Base-by-base conservation (phyloP, 2,113 vertebrate species). In the Deroptyus accipitrinus region DNA sequence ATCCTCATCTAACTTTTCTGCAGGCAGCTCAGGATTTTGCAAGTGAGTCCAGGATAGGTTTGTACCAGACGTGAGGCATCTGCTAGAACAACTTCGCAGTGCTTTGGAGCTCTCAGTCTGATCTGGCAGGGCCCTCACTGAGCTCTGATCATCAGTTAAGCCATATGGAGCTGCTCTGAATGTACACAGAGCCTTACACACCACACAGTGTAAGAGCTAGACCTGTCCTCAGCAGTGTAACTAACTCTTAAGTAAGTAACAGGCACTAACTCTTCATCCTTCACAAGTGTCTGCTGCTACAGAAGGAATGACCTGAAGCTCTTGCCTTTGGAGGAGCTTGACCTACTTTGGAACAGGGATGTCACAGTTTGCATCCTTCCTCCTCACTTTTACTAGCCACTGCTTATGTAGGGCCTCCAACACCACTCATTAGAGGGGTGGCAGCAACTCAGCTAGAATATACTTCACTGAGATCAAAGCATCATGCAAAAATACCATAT, bases 371-470 rank as follows among this genome's bases (percentile, higher is more conserved):
- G 67, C 23, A 30, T 89, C 88, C 81, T 67, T 84, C 57, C 86
- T 89, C 69, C 77, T 37, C 46, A 25, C 82, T 84, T 83, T 59
- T 4, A 69, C 44, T 83, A 62, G 86, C 83, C 1, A 0, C 3
- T 44, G 31, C 70, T 95, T 87, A 22, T 7, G 39, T 15, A 49
- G 83, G 70, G 86, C 94, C 86, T 95, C 59, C 66, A 74, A 90
- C 90, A 94, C 74, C 57, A 13, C 66, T 96, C 88, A 92, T 94
- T 87, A 96, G 54, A 95, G 67, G 75, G 86, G 92, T 66, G 91
- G 88, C 75, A 95, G 92, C 63, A 91, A 19, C 74, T 63, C 35
- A 35, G 70, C 78, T 76, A 83, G 86, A 92, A 91, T 62, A 30
- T 37, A 23, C 77, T 84, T 84, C 86, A 57, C 69, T 7, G 49